Conservation (phyloP, 2,113 vertebrate genomes). For the Ivindomyrus marchei region DNA sequence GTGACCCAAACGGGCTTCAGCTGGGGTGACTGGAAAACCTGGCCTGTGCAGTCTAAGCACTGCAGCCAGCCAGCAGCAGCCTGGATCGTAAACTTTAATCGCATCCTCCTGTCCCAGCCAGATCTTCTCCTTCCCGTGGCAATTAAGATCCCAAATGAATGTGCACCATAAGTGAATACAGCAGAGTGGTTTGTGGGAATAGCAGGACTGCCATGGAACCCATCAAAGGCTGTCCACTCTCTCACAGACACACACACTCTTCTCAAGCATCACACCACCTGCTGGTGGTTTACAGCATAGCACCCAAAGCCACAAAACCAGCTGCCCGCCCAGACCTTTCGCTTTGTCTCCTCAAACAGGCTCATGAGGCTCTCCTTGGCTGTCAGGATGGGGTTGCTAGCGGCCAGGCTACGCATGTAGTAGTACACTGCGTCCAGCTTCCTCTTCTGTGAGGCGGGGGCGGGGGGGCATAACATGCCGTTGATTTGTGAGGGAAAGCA, state of each 20-base stretch:
- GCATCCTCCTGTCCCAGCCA: constrained; percentile 45
- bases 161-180: background rate
- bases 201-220: background rate
- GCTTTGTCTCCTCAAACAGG: constrained; percentile 96
- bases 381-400: constrained; percentile 95
- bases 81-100: constrained; percentile 49
- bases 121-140: constrained; percentile 49
- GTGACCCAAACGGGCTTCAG: constrained; percentile 52
- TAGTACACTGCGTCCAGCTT: constrained; percentile 98
- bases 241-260: background rate
- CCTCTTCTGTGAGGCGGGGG: constrained; percentile 70
- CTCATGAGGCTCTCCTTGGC: constrained; percentile 98
- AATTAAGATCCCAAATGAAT: constrained; percentile 41
- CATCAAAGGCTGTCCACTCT: background rate
- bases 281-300: background rate
- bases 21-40: constrained; percentile 49
- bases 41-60: constrained; percentile 47
- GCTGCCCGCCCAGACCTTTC: constrained; percentile 72
- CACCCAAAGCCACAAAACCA: background rate
- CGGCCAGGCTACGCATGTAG: constrained; percentile 97
- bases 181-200: constrained; percentile 1
- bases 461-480: background rate
- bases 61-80: constrained; percentile 51
- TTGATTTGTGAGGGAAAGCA: background rate
- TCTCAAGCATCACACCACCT: background rate